Base-by-base conservation (phyloP, 2,113 vertebrate species). In the Phylloscopus whistleri region DNA sequence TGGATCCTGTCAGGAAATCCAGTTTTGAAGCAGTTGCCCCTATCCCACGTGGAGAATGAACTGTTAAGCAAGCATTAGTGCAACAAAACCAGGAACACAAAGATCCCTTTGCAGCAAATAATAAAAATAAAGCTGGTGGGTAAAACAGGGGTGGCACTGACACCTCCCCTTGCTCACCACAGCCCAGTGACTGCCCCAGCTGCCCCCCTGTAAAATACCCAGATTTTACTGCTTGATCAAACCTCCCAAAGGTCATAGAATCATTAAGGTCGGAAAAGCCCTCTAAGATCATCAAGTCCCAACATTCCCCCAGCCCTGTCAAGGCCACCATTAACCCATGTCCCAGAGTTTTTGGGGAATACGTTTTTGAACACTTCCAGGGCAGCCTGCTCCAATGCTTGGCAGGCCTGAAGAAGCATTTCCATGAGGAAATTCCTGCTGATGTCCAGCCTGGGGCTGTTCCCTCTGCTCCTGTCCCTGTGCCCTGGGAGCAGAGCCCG, bases 401-500 rank as follows among this genome's bases (percentile, higher is more conserved):
- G 37, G 13, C 17, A 68, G 9, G 9, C 6, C 27, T 52, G 22
- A 58, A 58, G 44, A 41, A 43, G 4, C 15, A 22, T 21, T 87
- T 69, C 63, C 84, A 77, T 8, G 63, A 0, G 2, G 27, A 69
- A 77, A 77, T 77, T 69, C 28, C 39, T 37, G 5, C 27, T 85
- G 53, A 0, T 75, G n/a, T 2, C 37, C 53, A 26, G 2, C 53
- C 83, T 58, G 20, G 8, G 68, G 35, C 62, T 1, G 0, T 67
- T 85, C 31, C 44, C 53, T 44, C 39, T 39, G 1, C 17, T 64
- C 63, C 73, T 77, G 63, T 77, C 63, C 73, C 60, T 85, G 83
- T 75, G 23, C 70, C 59, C 51, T 48, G 69, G 18, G 12, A 30
- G 23, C 59, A 74, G 1, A 75, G 6, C 59, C 59, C 7, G 1